A percentile compares a stretch with the other conserved stretches of the same genome.
These are phyloP conservation scores for Eptesicus fuscus DNA, from an alignment of 2,113 vertebrate species.

Conservation along the genomic window DNA sequence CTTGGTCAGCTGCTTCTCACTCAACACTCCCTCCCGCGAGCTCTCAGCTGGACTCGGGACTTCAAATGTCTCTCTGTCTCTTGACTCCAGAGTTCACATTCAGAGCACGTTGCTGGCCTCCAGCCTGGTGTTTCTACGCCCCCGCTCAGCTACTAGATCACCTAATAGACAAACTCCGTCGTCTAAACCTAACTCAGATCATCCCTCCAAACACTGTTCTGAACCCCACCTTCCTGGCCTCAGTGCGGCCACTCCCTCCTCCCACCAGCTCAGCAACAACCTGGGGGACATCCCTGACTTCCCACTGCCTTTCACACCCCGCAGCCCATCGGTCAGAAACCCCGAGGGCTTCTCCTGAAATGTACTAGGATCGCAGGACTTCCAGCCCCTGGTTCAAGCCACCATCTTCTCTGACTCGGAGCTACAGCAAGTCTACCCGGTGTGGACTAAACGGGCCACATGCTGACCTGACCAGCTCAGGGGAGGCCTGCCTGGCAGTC, in stretches of 20 bases:
- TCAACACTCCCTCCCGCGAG: background rate
- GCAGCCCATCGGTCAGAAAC: background rate
- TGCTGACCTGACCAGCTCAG: no score
- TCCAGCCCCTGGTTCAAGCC: no score
- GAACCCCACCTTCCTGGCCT: background rate
- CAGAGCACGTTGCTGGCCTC: background rate
- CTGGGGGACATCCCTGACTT: background rate
- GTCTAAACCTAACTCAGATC: background rate
- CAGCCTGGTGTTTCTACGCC: background rate
- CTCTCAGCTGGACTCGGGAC: background rate
- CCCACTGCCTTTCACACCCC: background rate
- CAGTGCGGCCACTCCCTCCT: background rate
- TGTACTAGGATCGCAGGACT: rapidly evolving
- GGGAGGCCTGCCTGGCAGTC: no score
- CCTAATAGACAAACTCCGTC: background rate
- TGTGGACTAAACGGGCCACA: no score
- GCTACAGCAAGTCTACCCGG: background rate
- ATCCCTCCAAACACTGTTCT: background rate
- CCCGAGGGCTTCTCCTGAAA: background rate
- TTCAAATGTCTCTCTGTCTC: background rate
- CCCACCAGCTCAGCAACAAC: background rate
- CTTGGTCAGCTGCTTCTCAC: background rate
- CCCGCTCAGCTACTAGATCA: background rate
- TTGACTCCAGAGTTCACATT: background rate
- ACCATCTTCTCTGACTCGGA: background rate